Percentiles rank a stretch among this genome's conserved stretches.
These are phyloP conservation scores for Anoplopoma fimbria DNA, from an alignment of 2,113 vertebrate species.

Conservation along the genomic window DNA sequence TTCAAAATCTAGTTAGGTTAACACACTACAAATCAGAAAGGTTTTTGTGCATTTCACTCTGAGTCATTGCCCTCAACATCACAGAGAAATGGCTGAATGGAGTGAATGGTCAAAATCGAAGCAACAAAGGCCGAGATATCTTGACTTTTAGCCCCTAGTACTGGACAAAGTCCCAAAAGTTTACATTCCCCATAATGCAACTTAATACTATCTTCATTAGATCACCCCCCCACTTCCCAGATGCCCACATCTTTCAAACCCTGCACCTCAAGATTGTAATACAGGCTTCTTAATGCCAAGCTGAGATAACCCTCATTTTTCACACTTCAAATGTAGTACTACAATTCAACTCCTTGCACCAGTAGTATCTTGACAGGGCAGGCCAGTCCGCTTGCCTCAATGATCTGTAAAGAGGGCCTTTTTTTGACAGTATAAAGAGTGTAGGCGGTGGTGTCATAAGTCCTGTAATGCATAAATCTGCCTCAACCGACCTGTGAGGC, in stretches of 20 bases:
- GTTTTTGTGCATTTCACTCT: too few relatives aligned
- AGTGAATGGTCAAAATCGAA: not conserved
- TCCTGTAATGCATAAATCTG: constrained; percentile 32
- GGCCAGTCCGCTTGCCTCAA: not conserved
- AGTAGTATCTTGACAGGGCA: not conserved
- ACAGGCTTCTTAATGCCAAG: not conserved
- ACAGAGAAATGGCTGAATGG: too few relatives aligned
- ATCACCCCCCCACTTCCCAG: not conserved
- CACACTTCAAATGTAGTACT: not conserved
- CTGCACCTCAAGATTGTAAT: not conserved
- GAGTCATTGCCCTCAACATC: too few relatives aligned
- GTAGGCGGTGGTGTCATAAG: constrained; percentile 10
- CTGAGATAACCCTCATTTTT: not conserved
- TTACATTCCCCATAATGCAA: not conserved
- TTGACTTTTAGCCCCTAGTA: not conserved
- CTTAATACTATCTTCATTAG: constrained; percentile 10
- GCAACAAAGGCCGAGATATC: not conserved
- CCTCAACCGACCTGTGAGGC: constrained; percentile 83
- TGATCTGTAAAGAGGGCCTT: not conserved
- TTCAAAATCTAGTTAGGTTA: too few relatives aligned
- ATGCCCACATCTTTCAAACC: not conserved
- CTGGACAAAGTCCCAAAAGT: constrained; percentile 8
- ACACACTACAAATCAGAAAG: too few relatives aligned
- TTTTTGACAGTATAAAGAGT: constrained; percentile 5
- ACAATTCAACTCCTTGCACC: not conserved